Percentiles rank a stretch among this genome's conserved stretches.
These are phyloP conservation scores for Leptothorax acervorum DNA, from an alignment of 2,888 invertebrate species.

Conservation along the genomic window DNA sequence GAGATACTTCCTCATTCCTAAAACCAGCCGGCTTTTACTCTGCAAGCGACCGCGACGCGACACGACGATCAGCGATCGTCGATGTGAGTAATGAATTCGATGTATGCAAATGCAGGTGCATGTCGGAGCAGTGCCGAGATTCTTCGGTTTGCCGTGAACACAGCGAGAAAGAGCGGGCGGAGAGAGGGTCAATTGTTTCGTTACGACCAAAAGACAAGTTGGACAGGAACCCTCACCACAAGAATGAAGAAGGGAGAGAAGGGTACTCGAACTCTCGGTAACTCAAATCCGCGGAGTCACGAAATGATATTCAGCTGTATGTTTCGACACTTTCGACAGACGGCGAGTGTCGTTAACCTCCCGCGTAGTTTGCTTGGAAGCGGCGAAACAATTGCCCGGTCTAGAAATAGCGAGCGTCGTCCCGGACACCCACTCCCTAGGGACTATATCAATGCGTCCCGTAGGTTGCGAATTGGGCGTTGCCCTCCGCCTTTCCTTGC, in stretches of 20 bases:
- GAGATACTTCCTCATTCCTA: slow-evolving; percentile 54
- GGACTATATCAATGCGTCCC: slow-evolving; percentile 72
- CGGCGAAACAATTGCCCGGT: slow-evolving; percentile 80
- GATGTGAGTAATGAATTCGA: slow-evolving; percentile 28
- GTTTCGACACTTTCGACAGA: slow-evolving; percentile 83
- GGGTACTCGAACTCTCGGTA: slow-evolving; percentile 60
- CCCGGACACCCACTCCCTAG: slow-evolving; percentile 64
- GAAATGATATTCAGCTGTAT: slow-evolving; percentile 81
- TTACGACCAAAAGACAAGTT: slow-evolving; percentile 14
- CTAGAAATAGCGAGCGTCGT: slow-evolving; percentile 68
- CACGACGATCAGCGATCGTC: not conserved
- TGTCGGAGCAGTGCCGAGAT: not conserved
- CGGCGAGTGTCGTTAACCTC: slow-evolving; percentile 83
- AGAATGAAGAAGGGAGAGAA: not conserved
- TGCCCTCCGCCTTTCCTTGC: slow-evolving; percentile 72
- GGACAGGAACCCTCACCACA: not conserved
- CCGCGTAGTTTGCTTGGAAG: slow-evolving; percentile 70
- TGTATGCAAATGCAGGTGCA: slow-evolving; percentile 55
- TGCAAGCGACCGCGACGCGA: not conserved
- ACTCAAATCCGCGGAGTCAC: slow-evolving; percentile 72
- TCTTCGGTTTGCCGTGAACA: not conserved
- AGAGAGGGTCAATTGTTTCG: slow-evolving; percentile 30
- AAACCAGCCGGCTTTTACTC: slow-evolving; percentile 27
- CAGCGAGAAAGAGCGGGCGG: not conserved
- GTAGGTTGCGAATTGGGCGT: slow-evolving; percentile 82